Base-by-base conservation (phyloP, 1,140 invertebrate species). In the Acyrthosiphon pisum region DNA sequence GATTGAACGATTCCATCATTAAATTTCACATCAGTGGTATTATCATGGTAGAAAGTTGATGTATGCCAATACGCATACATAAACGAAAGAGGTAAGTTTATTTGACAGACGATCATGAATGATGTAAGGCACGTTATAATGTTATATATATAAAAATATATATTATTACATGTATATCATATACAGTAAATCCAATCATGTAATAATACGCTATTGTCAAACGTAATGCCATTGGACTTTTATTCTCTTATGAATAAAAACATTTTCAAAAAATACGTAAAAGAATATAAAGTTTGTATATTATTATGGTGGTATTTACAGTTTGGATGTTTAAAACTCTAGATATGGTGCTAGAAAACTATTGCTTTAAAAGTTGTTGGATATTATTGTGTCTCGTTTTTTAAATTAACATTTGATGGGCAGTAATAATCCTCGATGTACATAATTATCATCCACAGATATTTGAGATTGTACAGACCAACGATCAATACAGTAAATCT, bases 1-100 rank as follows among this genome's bases (percentile, higher is more conserved):
- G 60, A 76, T n/a, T 76, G 60, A 76, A n/a, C 30, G 30, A 76
- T 76, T 76, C 60, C 60, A n/a, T 76, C 60, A 76, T 76, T 76
- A 76, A 76, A 76, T 76, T n/a, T 76, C 30, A 76, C 60, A 76
- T 76, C 60, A 76, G 60, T 76, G n/a, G n/a, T 76, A 76, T 76
- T 76, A 76, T 76, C n/a, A n/a, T 76, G 14, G 30, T 14, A 30
- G 14, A 76, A 76, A 35, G 30, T n/a, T n/a, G 60, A 76, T n/a
- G n/a, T 35, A 76, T n/a, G 18, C n/a, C 60, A n/a, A 76, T 76
- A n/a, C n/a, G 60, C 14, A 76, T 76, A 76, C 60, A n/a, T 76
- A 76, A 76, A 76, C n/a, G 60, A 76, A 76, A 76, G n/a, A 76
- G 60, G 60, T 76, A 76, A 76, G 60, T 76, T 76, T 76, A 30